phyloP scores from a whole-genome alignment of 2,888 invertebrate species.

The Alloscopus bannaensis region DNA sequence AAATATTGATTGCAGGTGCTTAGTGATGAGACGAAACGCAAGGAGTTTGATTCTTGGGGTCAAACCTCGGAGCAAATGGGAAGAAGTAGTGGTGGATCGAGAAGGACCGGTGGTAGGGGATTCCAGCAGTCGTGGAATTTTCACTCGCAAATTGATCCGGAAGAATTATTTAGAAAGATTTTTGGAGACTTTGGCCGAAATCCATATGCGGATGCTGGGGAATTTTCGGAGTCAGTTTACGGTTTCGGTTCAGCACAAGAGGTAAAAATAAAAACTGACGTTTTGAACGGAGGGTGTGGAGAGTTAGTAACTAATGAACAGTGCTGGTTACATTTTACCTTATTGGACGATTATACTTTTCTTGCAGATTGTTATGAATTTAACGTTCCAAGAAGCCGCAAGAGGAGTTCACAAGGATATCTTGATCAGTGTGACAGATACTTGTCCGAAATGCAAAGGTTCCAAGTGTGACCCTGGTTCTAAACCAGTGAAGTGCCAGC shows the following conservation, averaged over 20 bases:
- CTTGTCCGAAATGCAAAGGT: slow-evolving; percentile 92
- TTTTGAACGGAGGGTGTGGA: not conserved
- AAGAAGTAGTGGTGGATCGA: slow-evolving; percentile 79
- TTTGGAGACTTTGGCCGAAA: slow-evolving; percentile 78
- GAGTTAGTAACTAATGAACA: not conserved
- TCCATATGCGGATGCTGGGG: slow-evolving; percentile 73
- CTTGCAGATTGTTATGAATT: slow-evolving; percentile 86
- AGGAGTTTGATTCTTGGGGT: slow-evolving; percentile 96
- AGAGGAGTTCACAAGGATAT: slow-evolving; percentile 96
- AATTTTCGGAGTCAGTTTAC: slow-evolving; percentile 89
- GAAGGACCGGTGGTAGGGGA: slow-evolving; percentile 74
- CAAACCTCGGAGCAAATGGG: slow-evolving; percentile 91
- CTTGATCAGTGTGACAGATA: slow-evolving; percentile 92
- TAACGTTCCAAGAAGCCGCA: slow-evolving; percentile 95
- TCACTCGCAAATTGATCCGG: slow-evolving; percentile 93
- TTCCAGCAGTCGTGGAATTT: slow-evolving; percentile 85
- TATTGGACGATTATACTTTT: not conserved
- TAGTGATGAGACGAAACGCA: slow-evolving; percentile 92
- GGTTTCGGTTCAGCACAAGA: slow-evolving; percentile 88
- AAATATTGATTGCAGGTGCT: slow-evolving; percentile 80
- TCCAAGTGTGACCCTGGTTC: slow-evolving; percentile 91
- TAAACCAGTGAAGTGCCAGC: slow-evolving; percentile 89
- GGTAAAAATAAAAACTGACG: too few species aligned
- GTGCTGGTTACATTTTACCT: too few species aligned
- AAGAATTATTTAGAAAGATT: slow-evolving; percentile 96